phyloP scores from a whole-genome alignment of 2,888 invertebrate genomes.

The Pherbina coryleti region DNA sequence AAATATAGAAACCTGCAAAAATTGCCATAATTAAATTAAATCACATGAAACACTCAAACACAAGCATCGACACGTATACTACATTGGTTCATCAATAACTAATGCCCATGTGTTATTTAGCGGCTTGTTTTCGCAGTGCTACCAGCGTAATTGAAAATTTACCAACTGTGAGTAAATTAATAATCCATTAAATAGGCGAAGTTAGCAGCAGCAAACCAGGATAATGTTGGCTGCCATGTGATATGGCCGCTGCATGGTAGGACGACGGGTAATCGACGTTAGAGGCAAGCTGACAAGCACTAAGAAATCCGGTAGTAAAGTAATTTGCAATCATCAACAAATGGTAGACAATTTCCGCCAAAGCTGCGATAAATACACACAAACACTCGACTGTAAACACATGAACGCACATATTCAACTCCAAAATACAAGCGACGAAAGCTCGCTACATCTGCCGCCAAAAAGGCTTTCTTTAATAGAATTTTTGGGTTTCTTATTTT shows the following conservation, averaged over 20 bases:
- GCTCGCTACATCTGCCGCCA: not conserved
- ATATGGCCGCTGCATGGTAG: not conserved
- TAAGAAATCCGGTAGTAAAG: constrained; percentile 36
- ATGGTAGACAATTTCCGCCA: constrained; percentile 47
- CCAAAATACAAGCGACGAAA: not conserved
- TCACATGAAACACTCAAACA: not conserved
- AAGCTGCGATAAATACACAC: constrained; percentile 17
- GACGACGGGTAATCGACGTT: not conserved
- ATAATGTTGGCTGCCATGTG: not conserved
- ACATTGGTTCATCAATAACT: not conserved
- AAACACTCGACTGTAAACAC: not conserved
- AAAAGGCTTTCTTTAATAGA: not conserved
- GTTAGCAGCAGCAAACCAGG: not conserved
- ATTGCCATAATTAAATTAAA: not conserved
- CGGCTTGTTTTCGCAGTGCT: not conserved
- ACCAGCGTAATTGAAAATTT: not conserved
- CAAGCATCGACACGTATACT: not conserved
- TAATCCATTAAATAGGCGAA: constrained; percentile 28
- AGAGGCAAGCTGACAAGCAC: not conserved
- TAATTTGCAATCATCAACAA: constrained; percentile 50
- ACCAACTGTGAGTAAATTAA: constrained; percentile 25
- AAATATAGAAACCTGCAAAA: not conserved
- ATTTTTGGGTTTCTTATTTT: too few relatives aligned
- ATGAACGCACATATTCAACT: not conserved
- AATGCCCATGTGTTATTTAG: not conserved